Evolutionary conservation across 2,113 vertebrate genomes (phyloP), one percentile per base, ranked within the genome.

Genomic region (Tupaia tana): DNA sequence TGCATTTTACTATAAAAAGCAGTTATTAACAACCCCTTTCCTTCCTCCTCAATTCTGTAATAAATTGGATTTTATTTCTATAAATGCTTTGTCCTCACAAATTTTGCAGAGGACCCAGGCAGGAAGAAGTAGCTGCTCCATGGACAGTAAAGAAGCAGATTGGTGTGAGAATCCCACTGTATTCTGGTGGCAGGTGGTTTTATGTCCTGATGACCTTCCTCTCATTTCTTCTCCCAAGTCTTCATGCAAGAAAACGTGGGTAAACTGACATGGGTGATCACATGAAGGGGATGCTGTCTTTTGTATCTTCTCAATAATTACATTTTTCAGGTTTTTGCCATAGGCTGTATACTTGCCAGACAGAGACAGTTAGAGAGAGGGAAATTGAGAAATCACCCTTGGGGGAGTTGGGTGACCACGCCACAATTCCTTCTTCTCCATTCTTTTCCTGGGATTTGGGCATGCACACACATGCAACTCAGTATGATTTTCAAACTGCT

Each of bases 11-110:
- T 88, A 15, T 88, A 93, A 86, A 93, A 95, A 77, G 82, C n/a
- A 71, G 52, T 66, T n/a, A 14, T 25, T 25, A 34, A 43, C n/a
- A 61, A 43, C 27, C n/a, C 61, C 25, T n/a, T n/a, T 66, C 78
- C 31, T 54, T 29, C 58, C 18, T 78, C 71, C 20, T 69, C 56
- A 56, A 0, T 89, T 85, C 71, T 69, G 0, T 82, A 56, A 67
- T 97, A 86, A 92, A 27, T 69, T 92, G 86, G 43, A 22, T 93
- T 92, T 95, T 91, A 87, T 73, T 89, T 86, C 79, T 74, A 31
- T 78, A 58, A 77, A 34, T 77, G 70, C 29, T 24, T 86, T 93
- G 83, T 83, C 84, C 70, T 81, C 67, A 90, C 83, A 56, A 0
- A 75, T 1, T 83, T 91, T 91, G 31, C 52, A 77, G 19, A 25